Evolutionary conservation across 2,888 invertebrate species (phyloP).

Genomic region (Poecilus cupreus): DNA sequence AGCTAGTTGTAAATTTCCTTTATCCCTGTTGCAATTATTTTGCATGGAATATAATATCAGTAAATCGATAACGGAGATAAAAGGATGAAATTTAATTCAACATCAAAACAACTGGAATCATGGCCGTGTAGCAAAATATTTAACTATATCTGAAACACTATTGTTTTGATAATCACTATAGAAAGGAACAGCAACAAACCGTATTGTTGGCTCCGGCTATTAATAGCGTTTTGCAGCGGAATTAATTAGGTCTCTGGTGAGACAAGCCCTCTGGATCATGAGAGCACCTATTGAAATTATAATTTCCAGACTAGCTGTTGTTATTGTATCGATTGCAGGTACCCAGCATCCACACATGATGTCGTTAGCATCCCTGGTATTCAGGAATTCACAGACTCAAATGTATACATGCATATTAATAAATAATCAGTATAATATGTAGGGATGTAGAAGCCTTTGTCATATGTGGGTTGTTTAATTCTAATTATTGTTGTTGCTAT

Average conservation of each 20-base stretch:
- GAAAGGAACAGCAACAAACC: not conserved
- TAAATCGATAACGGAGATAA: too few species aligned
- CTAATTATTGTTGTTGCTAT: not conserved
- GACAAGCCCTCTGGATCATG: not conserved
- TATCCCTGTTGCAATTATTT: too few species aligned
- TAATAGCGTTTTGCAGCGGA: not conserved
- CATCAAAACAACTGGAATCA: too few species aligned
- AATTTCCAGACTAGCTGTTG: slow-evolving; percentile 10
- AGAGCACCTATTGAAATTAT: slow-evolving; percentile 21
- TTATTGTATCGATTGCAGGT: slow-evolving; percentile 4
- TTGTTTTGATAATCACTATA: not conserved
- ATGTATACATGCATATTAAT: not conserved
- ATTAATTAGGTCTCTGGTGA: not conserved
- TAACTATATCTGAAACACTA: not conserved
- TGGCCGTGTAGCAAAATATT: not conserved
- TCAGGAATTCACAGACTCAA: not conserved
- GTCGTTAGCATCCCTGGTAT: not conserved
- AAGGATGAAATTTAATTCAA: too few species aligned
- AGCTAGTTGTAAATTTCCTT: too few species aligned
- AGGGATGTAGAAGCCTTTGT: not conserved
- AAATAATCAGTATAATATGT: not conserved
- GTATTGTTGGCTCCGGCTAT: not conserved
- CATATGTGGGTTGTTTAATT: not conserved
- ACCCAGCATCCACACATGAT: not conserved
- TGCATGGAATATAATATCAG: too few species aligned